phyloP scores from a whole-genome alignment of 2,113 vertebrate species.

The Seriola dumerili region DNA sequence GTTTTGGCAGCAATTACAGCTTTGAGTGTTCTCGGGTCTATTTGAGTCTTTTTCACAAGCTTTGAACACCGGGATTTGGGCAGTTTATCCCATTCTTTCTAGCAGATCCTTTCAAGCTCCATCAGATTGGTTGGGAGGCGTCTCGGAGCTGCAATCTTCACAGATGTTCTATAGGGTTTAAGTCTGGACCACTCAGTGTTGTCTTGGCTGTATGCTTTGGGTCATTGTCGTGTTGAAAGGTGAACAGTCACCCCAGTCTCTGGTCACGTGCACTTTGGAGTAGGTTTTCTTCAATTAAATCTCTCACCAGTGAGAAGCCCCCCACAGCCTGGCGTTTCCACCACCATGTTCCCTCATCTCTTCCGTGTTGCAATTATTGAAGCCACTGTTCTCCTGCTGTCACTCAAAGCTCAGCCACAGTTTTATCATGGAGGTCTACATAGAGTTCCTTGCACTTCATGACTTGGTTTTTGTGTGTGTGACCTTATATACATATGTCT shows the following conservation, averaged over 20 bases:
- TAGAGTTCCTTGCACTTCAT: not conserved
- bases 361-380: not conserved
- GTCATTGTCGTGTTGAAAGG: not conserved
- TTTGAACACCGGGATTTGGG: not conserved
- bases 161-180: no score
- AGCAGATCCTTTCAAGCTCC: not conserved
- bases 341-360: not conserved
- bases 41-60: no score
- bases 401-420: not conserved
- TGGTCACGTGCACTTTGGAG: no score
- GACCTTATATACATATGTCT: not conserved
- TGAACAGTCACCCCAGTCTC: no score
- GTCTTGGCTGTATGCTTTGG: not conserved
- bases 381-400: not conserved
- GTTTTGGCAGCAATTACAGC: not conserved
- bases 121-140: not conserved
- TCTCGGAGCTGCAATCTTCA: not conserved
- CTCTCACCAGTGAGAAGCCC: no score
- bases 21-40: not conserved
- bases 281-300: no score
- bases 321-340: no score
- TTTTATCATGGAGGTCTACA: not conserved
- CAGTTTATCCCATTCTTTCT: not conserved
- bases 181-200: no score
- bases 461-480: not conserved